Base-by-base conservation (phyloP, 1,140 invertebrate species). In the Maconellicoccus hirsutus region DNA sequence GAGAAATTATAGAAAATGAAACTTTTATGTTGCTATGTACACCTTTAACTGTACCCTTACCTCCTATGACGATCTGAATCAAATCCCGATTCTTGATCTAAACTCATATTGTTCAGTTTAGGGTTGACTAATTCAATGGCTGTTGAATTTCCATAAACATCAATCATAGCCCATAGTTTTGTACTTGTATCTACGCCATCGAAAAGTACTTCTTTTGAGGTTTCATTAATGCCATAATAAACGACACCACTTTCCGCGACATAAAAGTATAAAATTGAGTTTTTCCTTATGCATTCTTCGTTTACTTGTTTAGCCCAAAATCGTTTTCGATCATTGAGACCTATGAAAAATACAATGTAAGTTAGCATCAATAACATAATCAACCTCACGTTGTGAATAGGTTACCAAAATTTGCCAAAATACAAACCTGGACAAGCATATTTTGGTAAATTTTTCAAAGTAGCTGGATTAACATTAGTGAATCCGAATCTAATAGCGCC, bases 401-500 rank as follows among this genome's bases (percentile, higher is more conserved):
- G 12, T 33, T 6, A 33, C 29, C 12, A 33, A 12, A 33, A 23
- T 66, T 22, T 14, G 22, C 22, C 22, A 22, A 66, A 2, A 29
- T 25, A 16, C 74, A 73, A 73, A 80, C 79, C 78, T 1, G 91
- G 91, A 77, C 90, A 98, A 12, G 93, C 94, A 80, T 97, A 98
- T 80, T 94, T 93, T 3, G 96, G 96, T 66, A 98, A 81, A 1
- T 87, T 85, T 23, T 88, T 84, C 1, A 96, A 79, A 25, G 86
- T 87, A 1, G 84, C 85, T 0, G 96, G 96, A 79, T 98, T 93
- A 78, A 93, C 90, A 77, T 86, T 90, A 16, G 96, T 97, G 81
- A 98, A 97, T 1, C 96, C 96, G 77, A 99, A 96, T n/a, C 96
- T 85, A 70, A 98, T 86, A 6, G 96, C 94, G 0, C 96, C 96